Conservation (phyloP, 2,113 vertebrate species). For the Empidonax traillii region DNA sequence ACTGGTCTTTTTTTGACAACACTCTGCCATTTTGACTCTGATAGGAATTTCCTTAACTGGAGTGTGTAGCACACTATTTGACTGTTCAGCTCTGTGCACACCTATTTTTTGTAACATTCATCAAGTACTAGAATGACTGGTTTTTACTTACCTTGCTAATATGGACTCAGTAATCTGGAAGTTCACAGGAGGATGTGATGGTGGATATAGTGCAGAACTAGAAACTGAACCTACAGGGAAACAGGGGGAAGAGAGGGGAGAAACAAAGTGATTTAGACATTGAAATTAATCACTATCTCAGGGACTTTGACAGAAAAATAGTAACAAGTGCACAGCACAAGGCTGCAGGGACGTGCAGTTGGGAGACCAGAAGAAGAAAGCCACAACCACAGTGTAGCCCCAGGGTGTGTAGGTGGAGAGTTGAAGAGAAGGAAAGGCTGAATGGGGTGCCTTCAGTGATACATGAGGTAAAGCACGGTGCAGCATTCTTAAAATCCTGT, state of each 20-base stretch:
- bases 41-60: neutral
- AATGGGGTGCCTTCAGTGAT: neutral
- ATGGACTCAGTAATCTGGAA: neutral
- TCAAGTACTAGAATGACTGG: neutral
- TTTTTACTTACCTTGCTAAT: neutral
- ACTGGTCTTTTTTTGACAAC: neutral
- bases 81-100: neutral
- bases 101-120: neutral
- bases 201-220: neutral
- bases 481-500: neutral
- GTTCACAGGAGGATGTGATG: neutral
- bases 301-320: neutral
- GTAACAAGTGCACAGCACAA: neutral
- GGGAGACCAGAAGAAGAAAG: neutral
- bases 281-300: fast-evolving
- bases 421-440: neutral
- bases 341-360: neutral
- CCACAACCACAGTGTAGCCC: neutral
- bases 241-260: neutral
- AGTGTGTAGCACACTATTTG: neutral
- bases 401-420: neutral
- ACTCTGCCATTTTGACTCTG: neutral
- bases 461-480: neutral
- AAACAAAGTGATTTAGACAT: neutral
- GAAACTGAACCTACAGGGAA: neutral